Base-by-base conservation (phyloP, 2,888 invertebrate genomes). In the Chydorus sphaericus region DNA sequence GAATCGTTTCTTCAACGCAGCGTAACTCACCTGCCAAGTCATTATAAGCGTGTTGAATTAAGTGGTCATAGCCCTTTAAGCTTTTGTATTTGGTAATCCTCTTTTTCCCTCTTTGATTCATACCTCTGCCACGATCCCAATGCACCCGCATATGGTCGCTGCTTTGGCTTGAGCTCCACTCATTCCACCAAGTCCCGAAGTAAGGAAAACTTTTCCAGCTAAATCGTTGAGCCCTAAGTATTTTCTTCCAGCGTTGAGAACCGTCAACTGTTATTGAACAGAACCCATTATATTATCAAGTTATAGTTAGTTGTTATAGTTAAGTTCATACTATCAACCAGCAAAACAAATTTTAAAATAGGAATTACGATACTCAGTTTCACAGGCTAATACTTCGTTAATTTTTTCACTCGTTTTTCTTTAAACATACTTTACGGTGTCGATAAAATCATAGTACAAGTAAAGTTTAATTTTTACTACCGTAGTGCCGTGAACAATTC, bases 121-220 rank as follows among this genome's bases (percentile, higher is more conserved):
- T 53, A 77, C 76, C 70, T 79, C 79, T 11, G 78, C 78, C 52
- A 79, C 71, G 6, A 79, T 75, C 30, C 77, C 77, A 23, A 80
- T 67, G 65, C 78, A 79, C 1, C 78, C 78, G 58, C 73, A 71
- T 57, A 79, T 77, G 36, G 74, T 74, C 2, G 77, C 75, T 1
- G 79, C 78, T 65, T 80, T 80, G 3, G 78, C 75, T 65, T 79
- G 79, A 1, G 79, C 79, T 2, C 79, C 79, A 60, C 75, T 76
- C 77, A 77, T 78, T 11, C 78, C 77, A 10, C 78, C 79, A 4
- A 79, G 67, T 1, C 79, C 79, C 2, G 78, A 74, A 1, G 76
- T 75, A 28, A 79, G 67, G 61, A 75, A 77, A 18, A 75, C 76
- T 65, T 71, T 75, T 36, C 77, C 77, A 3, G 68, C 64, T 59